Conservation (phyloP, 2,113 vertebrate species). For the Halcyon senegalensis region DNA sequence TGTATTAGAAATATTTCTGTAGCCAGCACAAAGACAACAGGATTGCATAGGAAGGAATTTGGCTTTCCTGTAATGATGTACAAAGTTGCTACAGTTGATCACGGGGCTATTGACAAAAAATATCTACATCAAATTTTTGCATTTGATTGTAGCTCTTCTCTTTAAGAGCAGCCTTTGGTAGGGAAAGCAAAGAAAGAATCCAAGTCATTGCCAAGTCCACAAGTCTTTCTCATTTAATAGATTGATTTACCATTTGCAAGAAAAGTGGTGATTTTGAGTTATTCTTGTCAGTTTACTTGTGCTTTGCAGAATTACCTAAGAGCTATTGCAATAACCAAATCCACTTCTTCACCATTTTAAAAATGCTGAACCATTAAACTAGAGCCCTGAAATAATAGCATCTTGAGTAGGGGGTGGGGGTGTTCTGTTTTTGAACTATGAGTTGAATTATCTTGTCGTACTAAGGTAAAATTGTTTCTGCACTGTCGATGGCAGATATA, state of each 20-base stretch:
- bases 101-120: background rate
- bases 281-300: background rate
- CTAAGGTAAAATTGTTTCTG: background rate
- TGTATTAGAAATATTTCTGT: background rate
- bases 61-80: background rate
- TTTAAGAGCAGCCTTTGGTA: background rate
- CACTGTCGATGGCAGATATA: background rate
- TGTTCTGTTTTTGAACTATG: background rate
- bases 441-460: background rate
- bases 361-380: background rate
- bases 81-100: background rate
- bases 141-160: background rate
- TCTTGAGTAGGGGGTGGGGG: rapidly evolving
- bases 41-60: background rate
- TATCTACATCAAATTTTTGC: background rate
- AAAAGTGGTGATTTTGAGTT: background rate
- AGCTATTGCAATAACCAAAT: background rate
- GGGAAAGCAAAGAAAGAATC: background rate
- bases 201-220: background rate
- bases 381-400: background rate
- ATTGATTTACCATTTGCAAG: background rate
- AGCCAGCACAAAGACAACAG: background rate
- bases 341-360: background rate
- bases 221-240: background rate
- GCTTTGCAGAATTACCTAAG: background rate